A percentile compares a stretch with the other conserved stretches of the same genome.
Evolutionary conservation across 2,797 vertebrate genomes (phyloP).

Genomic region (Philypnodon macrostomus): DNA sequence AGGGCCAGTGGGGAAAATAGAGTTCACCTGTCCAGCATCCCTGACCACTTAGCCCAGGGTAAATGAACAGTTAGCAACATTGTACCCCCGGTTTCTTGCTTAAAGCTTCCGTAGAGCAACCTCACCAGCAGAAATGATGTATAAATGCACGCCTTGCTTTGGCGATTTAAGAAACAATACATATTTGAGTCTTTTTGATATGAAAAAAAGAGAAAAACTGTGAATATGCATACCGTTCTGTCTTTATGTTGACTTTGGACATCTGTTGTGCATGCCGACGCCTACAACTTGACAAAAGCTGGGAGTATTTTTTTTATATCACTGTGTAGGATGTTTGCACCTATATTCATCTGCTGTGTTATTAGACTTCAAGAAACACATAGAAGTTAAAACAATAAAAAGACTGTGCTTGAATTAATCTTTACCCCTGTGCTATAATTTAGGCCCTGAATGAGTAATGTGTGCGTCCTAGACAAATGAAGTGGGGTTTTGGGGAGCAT

Average conservation of each 20-base stretch:
- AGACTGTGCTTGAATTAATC: slow-evolving; percentile 65
- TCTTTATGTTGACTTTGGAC: slow-evolving; percentile 40
- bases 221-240: slow-evolving; percentile 34
- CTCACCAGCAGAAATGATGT: slow-evolving; percentile 13
- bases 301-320: slow-evolving; percentile 25
- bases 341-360: slow-evolving; percentile 56
- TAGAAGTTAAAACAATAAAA: slow-evolving; percentile 58
- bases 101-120: slow-evolving; percentile 23
- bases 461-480: slow-evolving; percentile 75
- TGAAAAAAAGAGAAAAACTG: slow-evolving; percentile 11
- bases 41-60: slow-evolving; percentile 94
- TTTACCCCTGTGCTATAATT: slow-evolving; percentile 65
- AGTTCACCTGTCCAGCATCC: slow-evolving; percentile 93
- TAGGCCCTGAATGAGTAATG: slow-evolving; percentile 73
- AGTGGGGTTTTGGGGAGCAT: slow-evolving; percentile 69
- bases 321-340: slow-evolving; percentile 57
- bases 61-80: slow-evolving; percentile 93
- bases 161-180: slow-evolving; percentile 28
- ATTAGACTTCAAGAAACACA: slow-evolving; percentile 54
- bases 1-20: slow-evolving; percentile 91
- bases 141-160: slow-evolving; percentile 7
- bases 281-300: slow-evolving; percentile 40
- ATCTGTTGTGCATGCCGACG: slow-evolving; percentile 48
- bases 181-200: slow-evolving; percentile 21
- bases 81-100: slow-evolving; percentile 50